These are phyloP conservation scores for Microplitis deprimator DNA, from an alignment of 2,888 invertebrate genomes.

Conservation along the genomic window DNA sequence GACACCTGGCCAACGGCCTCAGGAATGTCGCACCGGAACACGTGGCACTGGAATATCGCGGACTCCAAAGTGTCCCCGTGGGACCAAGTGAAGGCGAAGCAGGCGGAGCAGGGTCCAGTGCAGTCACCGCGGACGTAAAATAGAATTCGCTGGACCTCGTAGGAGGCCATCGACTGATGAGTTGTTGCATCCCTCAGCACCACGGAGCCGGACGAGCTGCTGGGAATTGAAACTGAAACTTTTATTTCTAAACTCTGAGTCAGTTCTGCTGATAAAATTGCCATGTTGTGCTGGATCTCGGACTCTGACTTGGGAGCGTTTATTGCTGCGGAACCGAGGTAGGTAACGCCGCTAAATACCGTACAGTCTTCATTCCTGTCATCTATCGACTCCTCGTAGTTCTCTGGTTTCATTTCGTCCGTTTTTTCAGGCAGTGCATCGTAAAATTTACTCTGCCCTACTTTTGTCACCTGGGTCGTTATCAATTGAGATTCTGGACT, in stretches of 20 bases:
- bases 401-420: constrained; percentile 84
- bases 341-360: constrained; percentile 93
- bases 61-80: constrained; percentile 91
- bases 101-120: constrained; percentile 88
- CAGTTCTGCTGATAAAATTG: constrained; percentile 86
- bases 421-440: constrained; percentile 78
- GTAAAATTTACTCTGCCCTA: constrained; percentile 74
- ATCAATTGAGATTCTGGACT: constrained; percentile 40
- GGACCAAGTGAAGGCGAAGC: constrained; percentile 98
- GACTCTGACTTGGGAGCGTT: constrained; percentile 92
- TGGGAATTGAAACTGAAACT: constrained; percentile 93
- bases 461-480: constrained; percentile 65
- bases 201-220: constrained; percentile 92
- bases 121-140: constrained; percentile 94
- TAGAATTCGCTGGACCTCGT: constrained; percentile 92
- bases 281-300: constrained; percentile 95
- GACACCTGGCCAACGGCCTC: constrained; percentile 82
- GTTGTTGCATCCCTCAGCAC: constrained; percentile 90
- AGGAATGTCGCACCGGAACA: constrained; percentile 94
- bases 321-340: constrained; percentile 92
- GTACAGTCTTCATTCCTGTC: constrained; percentile 92
- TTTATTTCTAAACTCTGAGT: constrained; percentile 85
- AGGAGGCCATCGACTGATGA: constrained; percentile 85
- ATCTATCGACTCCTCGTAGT: constrained; percentile 83
- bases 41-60: constrained; percentile 96